phyloP scores from a whole-genome alignment of 2,113 vertebrate genomes.

The Scatophagus argus region DNA sequence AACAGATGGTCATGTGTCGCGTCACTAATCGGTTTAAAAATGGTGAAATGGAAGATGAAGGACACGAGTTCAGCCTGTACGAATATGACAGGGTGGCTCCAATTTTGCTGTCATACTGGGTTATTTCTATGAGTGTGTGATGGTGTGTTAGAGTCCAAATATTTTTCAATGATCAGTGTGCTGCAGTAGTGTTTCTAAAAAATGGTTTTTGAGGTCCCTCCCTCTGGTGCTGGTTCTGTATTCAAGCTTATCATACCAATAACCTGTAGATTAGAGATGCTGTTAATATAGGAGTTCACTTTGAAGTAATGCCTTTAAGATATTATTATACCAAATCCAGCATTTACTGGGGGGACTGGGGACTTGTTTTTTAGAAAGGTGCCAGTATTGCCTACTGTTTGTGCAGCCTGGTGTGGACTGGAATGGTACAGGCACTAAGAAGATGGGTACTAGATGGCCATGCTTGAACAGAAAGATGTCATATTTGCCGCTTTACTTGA shows the following conservation, averaged over 20 bases:
- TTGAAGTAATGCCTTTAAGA: slow-evolving; percentile 66
- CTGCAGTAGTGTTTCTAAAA: slow-evolving; percentile 68
- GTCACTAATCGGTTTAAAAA: slow-evolving; percentile 26
- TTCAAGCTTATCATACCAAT: slow-evolving; percentile 51
- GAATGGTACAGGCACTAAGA: slow-evolving; percentile 32
- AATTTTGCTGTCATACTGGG: slow-evolving; percentile 42
- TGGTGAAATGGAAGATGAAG: slow-evolving; percentile 10
- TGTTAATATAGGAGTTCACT: slow-evolving; percentile 64
- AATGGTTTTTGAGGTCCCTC: slow-evolving; percentile 58
- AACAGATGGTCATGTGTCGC: slow-evolving; percentile 12
- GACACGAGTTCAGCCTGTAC: slow-evolving; percentile 15
- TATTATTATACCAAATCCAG: slow-evolving; percentile 71
- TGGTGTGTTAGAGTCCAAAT: slow-evolving; percentile 65
- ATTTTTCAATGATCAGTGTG: slow-evolving; percentile 70
- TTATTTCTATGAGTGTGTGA: slow-evolving; percentile 61
- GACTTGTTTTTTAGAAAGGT: slow-evolving; percentile 32
- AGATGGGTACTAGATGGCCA: slow-evolving; percentile 47
- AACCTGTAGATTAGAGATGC: slow-evolving; percentile 68
- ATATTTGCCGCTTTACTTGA: slow-evolving; percentile 19
- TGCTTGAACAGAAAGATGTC: slow-evolving; percentile 57
- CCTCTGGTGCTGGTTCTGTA: slow-evolving; percentile 68
- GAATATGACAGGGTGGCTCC: slow-evolving; percentile 33
- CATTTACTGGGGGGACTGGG: slow-evolving; percentile 56
- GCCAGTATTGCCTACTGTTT: slow-evolving; percentile 38
- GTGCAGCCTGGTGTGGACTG: slow-evolving; percentile 43